These are phyloP conservation scores for Dasyurus viverrinus DNA, from an alignment of 2,113 vertebrate genomes.

Conservation along the genomic window DNA sequence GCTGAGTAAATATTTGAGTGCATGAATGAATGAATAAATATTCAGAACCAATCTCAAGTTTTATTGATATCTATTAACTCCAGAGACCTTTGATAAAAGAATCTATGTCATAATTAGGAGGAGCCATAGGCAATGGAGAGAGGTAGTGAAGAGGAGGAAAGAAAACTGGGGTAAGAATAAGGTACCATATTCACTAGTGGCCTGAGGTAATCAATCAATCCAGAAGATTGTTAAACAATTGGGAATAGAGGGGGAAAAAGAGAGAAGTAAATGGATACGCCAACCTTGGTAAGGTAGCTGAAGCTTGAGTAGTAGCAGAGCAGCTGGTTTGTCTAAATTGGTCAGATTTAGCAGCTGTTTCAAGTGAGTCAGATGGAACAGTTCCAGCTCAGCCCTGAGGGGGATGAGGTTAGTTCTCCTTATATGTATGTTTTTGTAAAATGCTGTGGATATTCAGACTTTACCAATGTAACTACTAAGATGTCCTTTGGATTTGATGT, in stretches of 20 bases:
- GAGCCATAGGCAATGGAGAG: background rate
- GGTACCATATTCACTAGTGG: background rate
- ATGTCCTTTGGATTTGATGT: background rate
- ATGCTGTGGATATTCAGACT: background rate
- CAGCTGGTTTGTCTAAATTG: constrained; percentile 4
- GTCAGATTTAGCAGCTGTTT: background rate
- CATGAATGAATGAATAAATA: background rate
- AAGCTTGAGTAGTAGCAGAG: background rate
- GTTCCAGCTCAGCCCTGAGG: background rate
- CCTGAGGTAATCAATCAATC: background rate
- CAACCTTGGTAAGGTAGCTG: background rate
- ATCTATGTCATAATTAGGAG: background rate
- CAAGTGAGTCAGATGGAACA: background rate
- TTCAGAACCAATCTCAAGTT: background rate
- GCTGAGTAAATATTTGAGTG: background rate
- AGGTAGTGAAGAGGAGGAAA: background rate
- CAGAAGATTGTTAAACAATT: background rate
- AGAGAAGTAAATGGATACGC: background rate
- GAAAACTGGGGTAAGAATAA: background rate
- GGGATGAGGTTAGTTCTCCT: background rate
- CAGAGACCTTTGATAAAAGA: background rate
- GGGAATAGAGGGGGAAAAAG: background rate
- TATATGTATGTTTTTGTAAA: background rate
- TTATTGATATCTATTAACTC: background rate
- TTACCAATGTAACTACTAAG: background rate